Base-by-base conservation (phyloP, 2,113 vertebrate species). In the Lathamus discolor region DNA sequence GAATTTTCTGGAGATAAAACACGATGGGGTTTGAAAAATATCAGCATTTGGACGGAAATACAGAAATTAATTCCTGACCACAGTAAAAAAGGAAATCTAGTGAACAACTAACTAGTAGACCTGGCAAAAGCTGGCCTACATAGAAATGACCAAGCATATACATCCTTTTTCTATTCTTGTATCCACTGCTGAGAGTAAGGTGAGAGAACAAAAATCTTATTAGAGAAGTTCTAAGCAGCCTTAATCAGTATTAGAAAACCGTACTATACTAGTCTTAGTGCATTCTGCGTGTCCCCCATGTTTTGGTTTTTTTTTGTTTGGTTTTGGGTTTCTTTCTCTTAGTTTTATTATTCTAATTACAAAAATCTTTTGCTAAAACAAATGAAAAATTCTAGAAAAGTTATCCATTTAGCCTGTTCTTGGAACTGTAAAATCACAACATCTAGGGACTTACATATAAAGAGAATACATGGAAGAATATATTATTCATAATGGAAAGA, bases 271-370 rank as follows among this genome's bases (percentile, higher is more conserved):
- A 72, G 51, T 70, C 41, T 27, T 79, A 18, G 9, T 68, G 20
- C 19, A 87, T 48, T 76, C 61, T 55, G 48, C 1, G 3, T 3
- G 6, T 10, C 2, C 1, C 8, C 7, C 2, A 3, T 15, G 27
- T n/a, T 57, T 55, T 20, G 29, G 25, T 48, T 6, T 4, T 37
- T 41, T 20, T 39, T 10, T 59, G 17, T 55, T 31, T 5, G 51
- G 15, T 48, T 49, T 49, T 49, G 23, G 13, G 12, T 49, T 7
- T 4, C 37, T 9, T 20, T 35, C 18, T 20, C 10, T 20, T 46
- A 46, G 18, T 9, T 28, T 54, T 24, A 5, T 12, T 77, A 41
- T 63, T 81, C 43, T 72, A 61, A 64, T 68, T 59, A 74, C 25
- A 49, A 12, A 52, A 6, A 77, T 64, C 8, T 52, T 83, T 67